A percentile compares a stretch with the other conserved stretches of the same genome.
Evolutionary conservation across 2,888 invertebrate genomes (phyloP).

Genomic region (Hydropsyche betteni): DNA sequence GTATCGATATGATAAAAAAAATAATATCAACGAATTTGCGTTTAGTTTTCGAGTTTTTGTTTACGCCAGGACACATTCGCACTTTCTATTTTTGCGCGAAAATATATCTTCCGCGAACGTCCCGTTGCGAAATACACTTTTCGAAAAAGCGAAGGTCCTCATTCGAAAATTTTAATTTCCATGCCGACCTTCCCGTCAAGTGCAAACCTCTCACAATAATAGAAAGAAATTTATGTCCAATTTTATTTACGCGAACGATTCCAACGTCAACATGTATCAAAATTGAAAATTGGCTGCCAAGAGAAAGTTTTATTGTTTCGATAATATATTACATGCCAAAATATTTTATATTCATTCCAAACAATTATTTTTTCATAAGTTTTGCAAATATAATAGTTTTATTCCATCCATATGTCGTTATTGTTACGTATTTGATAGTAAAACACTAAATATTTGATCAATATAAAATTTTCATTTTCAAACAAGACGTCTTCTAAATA

Average conservation of each 20-base stretch:
- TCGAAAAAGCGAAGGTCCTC: conserved; percentile 9
- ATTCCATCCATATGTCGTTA: too few relatives aligned
- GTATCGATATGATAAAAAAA: background rate
- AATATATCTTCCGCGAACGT: conserved; percentile 12
- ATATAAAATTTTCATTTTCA: too few relatives aligned
- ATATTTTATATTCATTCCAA: too few relatives aligned
- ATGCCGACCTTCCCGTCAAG: background rate
- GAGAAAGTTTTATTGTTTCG: too few relatives aligned
- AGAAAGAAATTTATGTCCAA: conserved; percentile 17
- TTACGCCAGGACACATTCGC: background rate
- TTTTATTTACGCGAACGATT: conserved; percentile 6
- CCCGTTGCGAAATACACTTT: conserved; percentile 4
- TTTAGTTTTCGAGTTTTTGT: conserved; percentile 9
- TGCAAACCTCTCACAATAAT: background rate
- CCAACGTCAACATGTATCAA: background rate
- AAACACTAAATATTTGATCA: too few relatives aligned
- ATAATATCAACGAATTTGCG: conserved; percentile 5
- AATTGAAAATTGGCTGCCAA: too few relatives aligned
- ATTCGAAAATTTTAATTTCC: conserved; percentile 5
- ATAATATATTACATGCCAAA: too few relatives aligned
- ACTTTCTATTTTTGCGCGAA: conserved; percentile 3
- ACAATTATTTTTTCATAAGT: too few relatives aligned
- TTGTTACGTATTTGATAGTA: too few relatives aligned
- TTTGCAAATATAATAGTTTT: too few relatives aligned
- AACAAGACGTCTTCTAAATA: too few relatives aligned